phyloP scores from a whole-genome alignment of 2,797 vertebrate genomes.

The Pygocentrus nattereri region DNA sequence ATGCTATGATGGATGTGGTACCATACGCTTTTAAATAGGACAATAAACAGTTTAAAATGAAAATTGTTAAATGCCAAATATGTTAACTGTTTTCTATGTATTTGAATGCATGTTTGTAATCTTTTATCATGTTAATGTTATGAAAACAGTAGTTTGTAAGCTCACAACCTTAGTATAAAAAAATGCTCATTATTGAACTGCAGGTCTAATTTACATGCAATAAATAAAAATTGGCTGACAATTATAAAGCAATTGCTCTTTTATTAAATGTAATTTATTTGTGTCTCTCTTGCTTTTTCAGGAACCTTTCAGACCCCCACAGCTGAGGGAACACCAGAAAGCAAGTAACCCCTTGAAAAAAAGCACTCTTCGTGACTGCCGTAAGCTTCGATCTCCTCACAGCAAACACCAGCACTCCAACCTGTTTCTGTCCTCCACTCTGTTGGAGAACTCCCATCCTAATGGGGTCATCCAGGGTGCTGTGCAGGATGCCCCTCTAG shows the following conservation, averaged over 20 bases:
- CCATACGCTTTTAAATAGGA: not conserved
- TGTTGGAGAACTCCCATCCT: constrained; percentile 83
- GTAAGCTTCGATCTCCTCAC: constrained; percentile 77
- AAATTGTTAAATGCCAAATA: constrained; percentile 60
- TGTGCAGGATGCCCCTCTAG: constrained; percentile 92
- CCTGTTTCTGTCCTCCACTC: constrained; percentile 86
- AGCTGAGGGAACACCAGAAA: constrained; percentile 77
- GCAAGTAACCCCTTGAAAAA: constrained; percentile 75
- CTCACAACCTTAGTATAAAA: not conserved
- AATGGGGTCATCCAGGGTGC: constrained; percentile 84
- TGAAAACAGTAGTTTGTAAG: too few relatives aligned
- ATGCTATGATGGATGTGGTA: constrained; percentile 1
- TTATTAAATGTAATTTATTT: constrained; percentile 24
- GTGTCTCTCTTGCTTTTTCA: constrained; percentile 62
- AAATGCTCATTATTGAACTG: not conserved
- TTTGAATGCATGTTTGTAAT: too few relatives aligned
- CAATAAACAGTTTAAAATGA: constrained; percentile 41
- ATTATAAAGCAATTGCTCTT: constrained; percentile 64
- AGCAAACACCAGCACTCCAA: constrained; percentile 87
- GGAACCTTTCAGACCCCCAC: constrained; percentile 84
- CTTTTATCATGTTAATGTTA: too few relatives aligned
- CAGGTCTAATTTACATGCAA: not conserved
- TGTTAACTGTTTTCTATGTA: too few relatives aligned
- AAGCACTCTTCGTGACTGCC: constrained; percentile 66
- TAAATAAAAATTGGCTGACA: constrained; percentile 60